Evolutionary conservation across 2,888 invertebrate species (phyloP).

Genomic region (Ryuthela nishihirai): DNA sequence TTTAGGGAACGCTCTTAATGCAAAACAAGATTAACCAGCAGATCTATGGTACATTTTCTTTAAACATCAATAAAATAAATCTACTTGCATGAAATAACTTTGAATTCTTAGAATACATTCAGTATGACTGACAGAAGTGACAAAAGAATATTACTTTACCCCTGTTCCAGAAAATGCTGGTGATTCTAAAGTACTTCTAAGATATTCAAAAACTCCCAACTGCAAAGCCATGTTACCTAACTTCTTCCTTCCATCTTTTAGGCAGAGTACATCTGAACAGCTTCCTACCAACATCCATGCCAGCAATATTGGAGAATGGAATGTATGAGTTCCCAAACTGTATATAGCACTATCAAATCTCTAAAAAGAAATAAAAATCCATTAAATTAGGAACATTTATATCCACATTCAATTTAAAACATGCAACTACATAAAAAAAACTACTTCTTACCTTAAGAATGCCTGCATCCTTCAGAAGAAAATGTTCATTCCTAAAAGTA

Average conservation of each 20-base stretch:
- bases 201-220: slow-evolving; percentile 21
- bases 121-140: too few species aligned
- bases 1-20: too few species aligned
- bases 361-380: slow-evolving; percentile 24
- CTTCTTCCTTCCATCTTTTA: slow-evolving; percentile 9
- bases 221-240: slow-evolving; percentile 24
- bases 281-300: slow-evolving; percentile 48
- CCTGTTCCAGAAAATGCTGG: slow-evolving; percentile 11
- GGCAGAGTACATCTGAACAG: slow-evolving; percentile 35
- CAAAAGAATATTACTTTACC: slow-evolving; percentile 12
- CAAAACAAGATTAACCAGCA: too few species aligned
- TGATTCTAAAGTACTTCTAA: slow-evolving; percentile 10
- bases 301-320: slow-evolving; percentile 49
- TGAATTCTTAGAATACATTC: not conserved
- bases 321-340: slow-evolving; percentile 44
- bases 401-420: not conserved
- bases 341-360: slow-evolving; percentile 42
- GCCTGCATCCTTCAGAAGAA: slow-evolving; percentile 16
- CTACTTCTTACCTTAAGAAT: slow-evolving; percentile 8
- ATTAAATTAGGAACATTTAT: slow-evolving; percentile 3
- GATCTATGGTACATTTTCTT: not conserved
- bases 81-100: not conserved
- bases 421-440: not conserved
- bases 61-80: not conserved
- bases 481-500: slow-evolving; percentile 26